Evolutionary conservation across 2,888 invertebrate genomes (phyloP).

Genomic region (Argyresthia albistria): DNA sequence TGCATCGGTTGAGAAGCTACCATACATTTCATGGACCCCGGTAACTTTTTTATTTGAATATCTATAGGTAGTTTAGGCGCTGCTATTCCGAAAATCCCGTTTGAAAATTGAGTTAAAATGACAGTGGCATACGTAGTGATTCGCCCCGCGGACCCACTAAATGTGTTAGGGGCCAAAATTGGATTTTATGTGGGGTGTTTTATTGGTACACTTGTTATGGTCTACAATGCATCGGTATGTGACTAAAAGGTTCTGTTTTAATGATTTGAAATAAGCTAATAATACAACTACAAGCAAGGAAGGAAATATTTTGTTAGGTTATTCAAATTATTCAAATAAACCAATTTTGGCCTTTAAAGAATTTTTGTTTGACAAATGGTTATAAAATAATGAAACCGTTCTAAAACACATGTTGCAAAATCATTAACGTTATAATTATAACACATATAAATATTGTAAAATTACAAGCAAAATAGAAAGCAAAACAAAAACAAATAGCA

Average conservation of each 20-base stretch:
- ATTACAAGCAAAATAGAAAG: no score
- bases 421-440: no score
- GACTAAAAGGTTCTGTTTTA: neutral
- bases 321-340: no score
- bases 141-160: constrained; percentile 68
- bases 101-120: constrained; percentile 71
- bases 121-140: constrained; percentile 69
- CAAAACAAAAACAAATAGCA: no score
- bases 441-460: no score
- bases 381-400: no score
- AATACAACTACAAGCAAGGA: no score
- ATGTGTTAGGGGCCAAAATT: constrained; percentile 66
- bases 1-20: neutral
- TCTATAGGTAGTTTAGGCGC: constrained; percentile 21
- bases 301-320: no score
- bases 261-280: no score
- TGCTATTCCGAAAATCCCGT: constrained; percentile 19
- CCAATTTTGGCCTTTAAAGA: no score
- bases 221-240: constrained; percentile 26
- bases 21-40: constrained; percentile 25
- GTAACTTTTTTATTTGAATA: constrained; percentile 59
- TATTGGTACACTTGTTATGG: constrained; percentile 70
- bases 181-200: constrained; percentile 63
- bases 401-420: no score
- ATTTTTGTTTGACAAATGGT: no score